Conservation (phyloP, 1,140 invertebrate species). For the Magallana angulata region DNA sequence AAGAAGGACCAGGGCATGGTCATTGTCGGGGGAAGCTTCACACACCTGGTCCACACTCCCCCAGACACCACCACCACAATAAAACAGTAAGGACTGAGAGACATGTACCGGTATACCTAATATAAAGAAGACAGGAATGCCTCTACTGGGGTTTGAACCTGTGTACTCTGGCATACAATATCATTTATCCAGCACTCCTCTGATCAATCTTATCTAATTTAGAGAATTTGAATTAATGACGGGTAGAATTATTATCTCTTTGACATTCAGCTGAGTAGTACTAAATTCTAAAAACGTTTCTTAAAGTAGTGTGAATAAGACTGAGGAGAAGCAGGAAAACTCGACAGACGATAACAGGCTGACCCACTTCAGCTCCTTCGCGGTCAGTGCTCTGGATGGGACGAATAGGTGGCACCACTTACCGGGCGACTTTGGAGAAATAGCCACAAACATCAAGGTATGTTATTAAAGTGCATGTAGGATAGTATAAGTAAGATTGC, state of each 20-base stretch:
- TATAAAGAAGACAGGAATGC: too few species aligned
- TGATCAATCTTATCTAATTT: too few species aligned
- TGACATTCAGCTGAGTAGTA: not conserved
- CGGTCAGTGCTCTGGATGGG: conserved; percentile 70
- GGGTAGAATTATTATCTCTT: too few species aligned
- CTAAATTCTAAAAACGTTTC: not conserved
- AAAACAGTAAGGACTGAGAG: conserved; percentile 41
- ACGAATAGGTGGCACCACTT: conserved; percentile 72
- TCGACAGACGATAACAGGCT: conserved; percentile 58
- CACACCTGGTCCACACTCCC: conserved; percentile 61
- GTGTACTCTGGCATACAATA: too few species aligned
- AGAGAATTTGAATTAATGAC: too few species aligned
- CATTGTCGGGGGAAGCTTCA: conserved; percentile 72
- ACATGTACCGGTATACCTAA: too few species aligned
- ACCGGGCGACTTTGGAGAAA: conserved; percentile 70
- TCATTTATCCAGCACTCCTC: too few species aligned
- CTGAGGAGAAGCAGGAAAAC: conserved; percentile 41
- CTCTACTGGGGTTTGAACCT: too few species aligned
- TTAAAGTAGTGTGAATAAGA: not conserved
- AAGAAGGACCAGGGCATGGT: conserved; percentile 71
- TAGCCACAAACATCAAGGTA: conserved; percentile 62
- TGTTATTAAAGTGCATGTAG: too few species aligned
- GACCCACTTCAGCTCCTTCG: conserved; percentile 75
- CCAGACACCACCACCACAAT: not conserved
- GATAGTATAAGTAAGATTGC: too few species aligned